Evolutionary conservation across 1,140 invertebrate species (phyloP).

Genomic region (Anastatus disparis): DNA sequence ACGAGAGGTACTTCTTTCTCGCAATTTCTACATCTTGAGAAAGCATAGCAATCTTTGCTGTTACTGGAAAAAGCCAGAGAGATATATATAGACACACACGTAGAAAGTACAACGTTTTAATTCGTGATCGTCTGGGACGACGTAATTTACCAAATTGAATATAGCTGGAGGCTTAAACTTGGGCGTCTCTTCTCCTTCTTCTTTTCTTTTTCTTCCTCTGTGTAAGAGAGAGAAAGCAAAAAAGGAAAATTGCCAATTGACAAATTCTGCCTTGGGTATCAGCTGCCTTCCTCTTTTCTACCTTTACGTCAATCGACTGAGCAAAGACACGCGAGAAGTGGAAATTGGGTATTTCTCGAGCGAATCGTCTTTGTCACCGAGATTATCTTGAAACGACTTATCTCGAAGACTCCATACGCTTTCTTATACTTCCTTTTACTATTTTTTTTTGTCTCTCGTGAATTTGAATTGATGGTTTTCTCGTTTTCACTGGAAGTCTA

Average conservation of each 20-base stretch:
- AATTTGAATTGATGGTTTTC: neutral
- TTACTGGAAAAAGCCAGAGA: slow-evolving; percentile 15
- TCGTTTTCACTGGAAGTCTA: too few species aligned
- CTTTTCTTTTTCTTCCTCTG: neutral
- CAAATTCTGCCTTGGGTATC: slow-evolving; percentile 2
- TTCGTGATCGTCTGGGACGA: slow-evolving; percentile 43
- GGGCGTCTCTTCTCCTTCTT: slow-evolving; percentile 14
- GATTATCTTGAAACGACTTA: slow-evolving; percentile 17
- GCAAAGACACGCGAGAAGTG: slow-evolving; percentile 22
- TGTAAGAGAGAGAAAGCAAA: neutral
- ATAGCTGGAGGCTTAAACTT: slow-evolving; percentile 47
- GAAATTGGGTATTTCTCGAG: slow-evolving; percentile 13
- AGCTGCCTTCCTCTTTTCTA: slow-evolving; percentile 17
- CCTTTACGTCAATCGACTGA: slow-evolving; percentile 7
- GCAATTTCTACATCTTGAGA: too few species aligned
- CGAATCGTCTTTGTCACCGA: slow-evolving; percentile 10
- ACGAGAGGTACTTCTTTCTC: neutral
- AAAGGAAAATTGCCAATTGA: slow-evolving; percentile 42
- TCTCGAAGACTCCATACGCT: neutral
- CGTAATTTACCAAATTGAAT: slow-evolving; percentile 58
- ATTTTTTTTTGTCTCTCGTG: neutral
- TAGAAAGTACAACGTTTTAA: slow-evolving; percentile 45
- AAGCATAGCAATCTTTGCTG: neutral
- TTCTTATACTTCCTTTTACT: neutral
- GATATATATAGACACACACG: neutral